Base-by-base conservation (phyloP, 2,888 invertebrate species). In the Suillia variegata region DNA sequence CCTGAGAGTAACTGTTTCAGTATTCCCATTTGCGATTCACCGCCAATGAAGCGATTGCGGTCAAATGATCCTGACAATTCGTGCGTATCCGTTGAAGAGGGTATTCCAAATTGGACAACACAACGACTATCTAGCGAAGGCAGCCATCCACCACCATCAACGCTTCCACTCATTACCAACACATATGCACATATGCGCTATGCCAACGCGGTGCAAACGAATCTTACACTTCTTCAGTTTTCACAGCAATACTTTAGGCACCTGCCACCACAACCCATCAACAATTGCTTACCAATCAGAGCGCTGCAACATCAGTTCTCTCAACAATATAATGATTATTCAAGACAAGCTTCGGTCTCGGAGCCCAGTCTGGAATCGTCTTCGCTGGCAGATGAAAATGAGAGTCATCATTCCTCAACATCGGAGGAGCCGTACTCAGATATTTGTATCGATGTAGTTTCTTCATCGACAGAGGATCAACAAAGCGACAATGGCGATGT, bases 391-490 rank as follows among this genome's bases (percentile, higher is more conserved):
- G 8, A 48, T 34, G 22, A 59, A 54, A 54, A 45, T n/a, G 47
- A 47, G 54, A 62, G 22, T 59, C 62, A 13, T 42, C 18, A 1
- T 34, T 53, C 62, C 58, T 58, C 42, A 50, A 49, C 63, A 2
- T 52, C 54, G 17, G 71, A 67, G 20, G 58, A 56, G 26, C 52
- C 53, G 18, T 60, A 62, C 56, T 61, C 66, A 21, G 75, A 75
- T 58, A 63, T 69, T 55, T 75, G 71, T 70, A 76, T 76, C 22
- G 76, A 76, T 67, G 76, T 76, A 13, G 76, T 76, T 26, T 69
- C 73, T 61, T 75, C 73, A 49, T 52, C 62, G 26, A 20, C 24
- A 13, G 38, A 33, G 20, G 26, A 42, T 18, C 26, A 17, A n/a
- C 42, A 12, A 50, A 15, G 33, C 15, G n/a, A 21, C 18, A n/a